Evolutionary conservation across 2,113 vertebrate genomes (phyloP), one percentile per base, ranked within the genome.

Genomic region (Hippolais icterina): DNA sequence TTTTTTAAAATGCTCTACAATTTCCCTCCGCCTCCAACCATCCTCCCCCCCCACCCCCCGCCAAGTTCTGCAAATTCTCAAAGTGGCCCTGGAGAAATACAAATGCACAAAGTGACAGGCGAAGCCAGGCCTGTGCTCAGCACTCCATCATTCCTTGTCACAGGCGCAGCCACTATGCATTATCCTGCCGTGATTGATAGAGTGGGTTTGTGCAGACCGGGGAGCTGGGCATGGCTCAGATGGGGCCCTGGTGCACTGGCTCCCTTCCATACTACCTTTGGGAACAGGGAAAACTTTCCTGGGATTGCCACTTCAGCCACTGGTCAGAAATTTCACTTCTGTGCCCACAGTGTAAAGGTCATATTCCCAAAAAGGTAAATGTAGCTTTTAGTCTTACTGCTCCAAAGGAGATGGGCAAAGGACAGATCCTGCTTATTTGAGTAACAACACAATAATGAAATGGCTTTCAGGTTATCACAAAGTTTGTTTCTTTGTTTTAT

Each of bases 121-220:
- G 95, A 98, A 96, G 97, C 97, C 35, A 69, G 97, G 95, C 98
- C 97, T 90, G 97, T 97, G 98, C 96, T 97, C 97, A 97, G 97
- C 98, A 98, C 98, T 98, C 98, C 97, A 98, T 98, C 98, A 98
- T 98, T 91, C 95, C 92, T 97, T 98, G 98, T 98, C 98, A 98
- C 97, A 93, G 97, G 97, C 95, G 98, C 98, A 98, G 97, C 98
- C 97, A 97, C 97, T 98, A 97, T 98, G 97, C 97, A 96, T 98
- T 98, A 98, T 97, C 98, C 98, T 76, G 96, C 94, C 52, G 90
- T 98, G 98, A 99, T 98, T 98, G 98, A 99, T 99, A 98, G 98
- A 98, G 98, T 98, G 94, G 98, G 97, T 95, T 97, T 97, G 97
- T 97, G 96, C 96, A 94, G 98, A 94, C 97, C 87, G 80, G 96